Conservation (phyloP, 2,888 invertebrate genomes). For the Nipponacmea schrenckii region DNA sequence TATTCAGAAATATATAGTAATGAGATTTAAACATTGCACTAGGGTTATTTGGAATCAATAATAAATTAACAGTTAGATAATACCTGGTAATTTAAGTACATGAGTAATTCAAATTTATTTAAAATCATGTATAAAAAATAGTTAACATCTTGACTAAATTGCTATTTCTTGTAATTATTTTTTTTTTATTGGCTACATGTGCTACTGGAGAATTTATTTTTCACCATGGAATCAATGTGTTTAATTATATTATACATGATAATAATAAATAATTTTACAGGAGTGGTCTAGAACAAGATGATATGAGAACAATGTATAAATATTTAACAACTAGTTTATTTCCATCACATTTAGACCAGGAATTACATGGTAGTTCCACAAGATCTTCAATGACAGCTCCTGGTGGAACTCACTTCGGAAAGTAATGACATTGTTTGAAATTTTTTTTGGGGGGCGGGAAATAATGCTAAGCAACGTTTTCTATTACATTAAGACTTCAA, state of each 20-base stretch:
- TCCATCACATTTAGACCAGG: slow-evolving; percentile 73
- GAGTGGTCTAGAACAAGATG: slow-evolving; percentile 84
- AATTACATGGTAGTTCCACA: slow-evolving; percentile 68
- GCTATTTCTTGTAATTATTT: too few species aligned
- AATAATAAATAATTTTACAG: slow-evolving; percentile 70
- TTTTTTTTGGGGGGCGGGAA: too few species aligned
- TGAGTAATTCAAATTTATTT: too few species aligned
- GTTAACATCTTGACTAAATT: too few species aligned
- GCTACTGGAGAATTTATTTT: too few species aligned
- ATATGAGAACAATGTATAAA: slow-evolving; percentile 89
- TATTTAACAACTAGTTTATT: slow-evolving; percentile 80
- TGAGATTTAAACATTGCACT: too few species aligned
- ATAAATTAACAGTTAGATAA: neutral
- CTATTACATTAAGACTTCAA: too few species aligned
- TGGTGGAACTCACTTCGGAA: slow-evolving; percentile 31
- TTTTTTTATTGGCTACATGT: too few species aligned
- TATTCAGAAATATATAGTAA: too few species aligned
- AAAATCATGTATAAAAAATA: too few species aligned
- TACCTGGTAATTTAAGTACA: too few species aligned
- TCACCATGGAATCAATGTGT: neutral
- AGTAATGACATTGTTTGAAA: slow-evolving; percentile 23
- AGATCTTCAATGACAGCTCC: slow-evolving; percentile 18
- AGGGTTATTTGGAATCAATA: neutral
- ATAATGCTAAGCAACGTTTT: too few species aligned
- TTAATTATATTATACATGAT: neutral